phyloP scores from a whole-genome alignment of 2,888 invertebrate species.

The Zelleria hepariella region DNA sequence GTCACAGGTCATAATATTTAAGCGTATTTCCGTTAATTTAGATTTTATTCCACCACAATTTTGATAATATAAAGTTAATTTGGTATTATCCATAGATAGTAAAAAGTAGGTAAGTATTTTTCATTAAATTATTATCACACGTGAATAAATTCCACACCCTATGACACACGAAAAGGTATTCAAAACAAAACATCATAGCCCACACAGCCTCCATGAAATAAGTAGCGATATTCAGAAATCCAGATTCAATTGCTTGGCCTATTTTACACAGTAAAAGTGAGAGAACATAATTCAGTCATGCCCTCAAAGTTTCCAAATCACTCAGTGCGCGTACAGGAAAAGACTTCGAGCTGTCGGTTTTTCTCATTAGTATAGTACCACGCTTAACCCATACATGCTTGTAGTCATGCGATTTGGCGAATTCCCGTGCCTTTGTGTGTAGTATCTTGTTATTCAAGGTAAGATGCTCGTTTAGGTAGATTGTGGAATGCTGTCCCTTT shows the following conservation, averaged over 20 bases:
- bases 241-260: background rate
- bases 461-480: conserved; percentile 7
- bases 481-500: background rate
- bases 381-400: conserved; percentile 7
- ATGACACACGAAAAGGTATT: too few relatives aligned
- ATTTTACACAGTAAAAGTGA: background rate
- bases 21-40: conserved; percentile 7
- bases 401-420: background rate
- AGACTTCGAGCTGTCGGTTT: background rate
- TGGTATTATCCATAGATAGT: background rate
- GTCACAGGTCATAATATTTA: conserved; percentile 5
- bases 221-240: background rate
- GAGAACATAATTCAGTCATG: background rate
- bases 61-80: conserved; percentile 9
- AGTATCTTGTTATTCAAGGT: conserved; percentile 8
- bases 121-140: too few relatives aligned
- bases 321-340: background rate
- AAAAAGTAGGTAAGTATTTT: too few relatives aligned
- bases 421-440: background rate
- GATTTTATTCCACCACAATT: conserved; percentile 8
- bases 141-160: too few relatives aligned
- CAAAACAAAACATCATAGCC: background rate
- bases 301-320: background rate
- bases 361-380: background rate
- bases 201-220: background rate